Conservation (phyloP, 2,888 invertebrate genomes). For the Sturmia bella region DNA sequence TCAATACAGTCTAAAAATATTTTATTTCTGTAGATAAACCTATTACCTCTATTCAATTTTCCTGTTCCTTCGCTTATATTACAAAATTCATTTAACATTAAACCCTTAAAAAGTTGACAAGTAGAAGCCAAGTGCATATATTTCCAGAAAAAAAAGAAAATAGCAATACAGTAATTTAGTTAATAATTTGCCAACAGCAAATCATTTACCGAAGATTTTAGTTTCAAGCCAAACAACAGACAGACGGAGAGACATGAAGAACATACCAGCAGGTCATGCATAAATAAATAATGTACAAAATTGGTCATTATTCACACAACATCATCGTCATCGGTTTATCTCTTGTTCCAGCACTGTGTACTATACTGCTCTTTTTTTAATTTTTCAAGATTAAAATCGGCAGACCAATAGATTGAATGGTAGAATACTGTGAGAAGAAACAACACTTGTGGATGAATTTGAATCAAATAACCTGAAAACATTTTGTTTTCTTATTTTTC, state of each 20-base stretch:
- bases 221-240: slow-evolving; percentile 22
- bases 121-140: slow-evolving; percentile 44
- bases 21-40: neutral
- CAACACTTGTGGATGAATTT: slow-evolving; percentile 30
- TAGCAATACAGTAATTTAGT: slow-evolving; percentile 53
- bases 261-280: neutral
- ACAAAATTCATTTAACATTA: slow-evolving; percentile 48
- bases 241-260: slow-evolving; percentile 2
- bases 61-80: slow-evolving; percentile 1
- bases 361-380: neutral
- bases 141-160: slow-evolving; percentile 33
- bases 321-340: neutral
- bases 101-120: slow-evolving; percentile 38
- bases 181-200: slow-evolving; percentile 53
- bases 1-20: neutral
- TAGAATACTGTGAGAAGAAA: neutral
- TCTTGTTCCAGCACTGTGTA: neutral
- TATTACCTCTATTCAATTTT: slow-evolving; percentile 2
- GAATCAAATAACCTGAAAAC: slow-evolving; percentile 48
- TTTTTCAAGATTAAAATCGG: slow-evolving; percentile 11
- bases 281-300: slow-evolving; percentile 1
- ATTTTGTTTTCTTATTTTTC: slow-evolving; percentile 13
- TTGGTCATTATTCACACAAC: slow-evolving; percentile 7
- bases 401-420: neutral
- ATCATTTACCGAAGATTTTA: slow-evolving; percentile 31